Evolutionary conservation across 1,140 invertebrate species (phyloP), one percentile per base, ranked within the genome.

Genomic region (Bombus terrestris): DNA sequence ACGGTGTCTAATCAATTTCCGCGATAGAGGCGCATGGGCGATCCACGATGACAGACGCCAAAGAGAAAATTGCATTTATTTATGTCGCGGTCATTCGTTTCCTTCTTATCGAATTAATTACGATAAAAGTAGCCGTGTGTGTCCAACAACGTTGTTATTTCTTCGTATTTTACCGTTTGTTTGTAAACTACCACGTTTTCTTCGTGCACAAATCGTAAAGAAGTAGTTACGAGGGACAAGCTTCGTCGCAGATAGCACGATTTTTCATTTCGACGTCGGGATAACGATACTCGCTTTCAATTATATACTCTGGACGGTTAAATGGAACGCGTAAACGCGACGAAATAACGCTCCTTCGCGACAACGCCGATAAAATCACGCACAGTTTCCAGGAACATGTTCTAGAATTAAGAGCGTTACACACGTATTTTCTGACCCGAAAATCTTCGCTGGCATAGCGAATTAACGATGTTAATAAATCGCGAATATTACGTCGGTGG

Each of bases 81-180:
- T 89, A 83, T 81, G 80, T 68, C 75, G 79, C 64, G 43, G 79
- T 39, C 71, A 43, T 82, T 88, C 82, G 83, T 88, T 89, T 78
- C 78, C 62, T 43, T 37, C 68, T 79, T 89, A 89, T 88, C 87
- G 64, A 89, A 89, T 89, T 89, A 89, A 89, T 89, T 89, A 86
- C 57, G 88, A 89, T 88, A 88, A 86, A 81, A 73, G 39, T 75
- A 69, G 18, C 9, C 37, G 57, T 25, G 64, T 25, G 10, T 62
- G 66, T 72, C 76, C 25, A 47, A 37, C 64, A 28, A 80, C 66
- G 12, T 77, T 71, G 41, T 77, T 88, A 64, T 64, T 77, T 41
- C 53, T n/a, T 71, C 66, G 22, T 15, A 13, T n/a, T 15, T 18
- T 22, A 41, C 35, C 53, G 53, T 77, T 76, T 76, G 64, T 83